Evolutionary conservation across 2,797 vertebrate species (phyloP), one percentile per base, ranked within the genome.

Genomic region (Malacoctenus gilli): DNA sequence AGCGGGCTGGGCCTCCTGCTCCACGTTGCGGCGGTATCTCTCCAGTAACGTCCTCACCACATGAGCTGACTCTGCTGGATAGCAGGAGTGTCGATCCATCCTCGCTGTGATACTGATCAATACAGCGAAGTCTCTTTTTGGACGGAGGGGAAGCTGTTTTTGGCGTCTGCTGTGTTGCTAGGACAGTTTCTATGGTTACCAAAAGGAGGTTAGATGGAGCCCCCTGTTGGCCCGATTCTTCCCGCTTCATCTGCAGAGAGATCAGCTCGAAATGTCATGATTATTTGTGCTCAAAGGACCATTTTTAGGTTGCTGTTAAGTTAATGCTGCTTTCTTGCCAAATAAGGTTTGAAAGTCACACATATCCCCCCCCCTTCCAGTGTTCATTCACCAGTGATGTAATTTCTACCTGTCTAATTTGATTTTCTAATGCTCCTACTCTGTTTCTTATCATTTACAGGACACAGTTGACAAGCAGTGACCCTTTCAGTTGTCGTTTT

Each of bases 151-250:
- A 37, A 21, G 14, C 1, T 28, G 25, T 6, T 28, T 21, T 14
- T 16, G 13, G 22, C 9, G 4, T 48, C 13, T 25, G 42, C 70
- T 49, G 48, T 72, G 54, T 75, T 68, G 21, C 8, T 47, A 13
- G n/a, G 2, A 6, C 1, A 0, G 87, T 90, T 82, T 46, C 85
- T 52, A 83, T 87, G 72, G 75, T 68, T 41, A 80, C 82, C 18
- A 34, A 31, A 10, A 25, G 21, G 4, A 8, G 10, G 46, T 31
- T 3, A 25, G 14, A 16, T 9, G 11, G 49, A 23, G 68, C 79
- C 74, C 70, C 58, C 80, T 80, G 46, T 56, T 70, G 82, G 72
- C 0, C 5, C 1, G 3, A 23, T 50, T 61, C 1, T 1, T 32
- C 7, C 20, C 51, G 18, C 63, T 13, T 5, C 4, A 25, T n/a